Evolutionary conservation across 2,797 vertebrate species (phyloP), one percentile per base, ranked within the genome.

Genomic region (Acanthurus lineatus): DNA sequence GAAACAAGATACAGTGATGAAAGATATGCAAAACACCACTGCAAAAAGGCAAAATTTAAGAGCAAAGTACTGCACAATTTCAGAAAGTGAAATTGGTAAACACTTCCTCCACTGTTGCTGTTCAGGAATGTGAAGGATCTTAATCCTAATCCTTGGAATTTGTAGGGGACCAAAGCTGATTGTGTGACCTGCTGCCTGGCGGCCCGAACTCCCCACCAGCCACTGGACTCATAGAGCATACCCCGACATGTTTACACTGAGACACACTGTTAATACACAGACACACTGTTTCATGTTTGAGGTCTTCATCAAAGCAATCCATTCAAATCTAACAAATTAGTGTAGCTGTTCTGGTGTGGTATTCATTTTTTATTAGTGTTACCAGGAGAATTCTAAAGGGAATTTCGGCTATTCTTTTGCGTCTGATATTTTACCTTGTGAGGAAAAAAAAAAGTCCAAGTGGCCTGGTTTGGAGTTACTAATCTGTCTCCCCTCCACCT

Each of bases 131-230:
- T 69, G 71, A 76, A 79, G 32, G 73, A 52, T 82, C 70, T 86
- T 89, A 91, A 88, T 89, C 77, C 57, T 94, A 94, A 94, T 93
- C 93, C 84, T 76, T 78, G 81, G 85, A 80, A 84, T 90, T 79
- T 78, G 20, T 63, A 53, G 65, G 51, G 38, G 51, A 20, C 65
- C 71, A 92, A 94, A 92, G 86, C 88, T 87, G 80, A 85, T 93
- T 88, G 83, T 77, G 66, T 76, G 82, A 83, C 82, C 84, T 69
- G 75, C 76, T 73, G 73, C 76, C 44, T 47, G 49, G 42, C 58
- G 16, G 61, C 68, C 40, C 51, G 51, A 60, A 60, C 54, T 56
- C 35, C 61, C 53, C 71, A 17, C 65, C n/a, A 10, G 49, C 60
- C 47, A 64, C 64, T 48, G 60, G 42, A 67, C 54, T 32, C 79